Evolutionary conservation across 2,113 vertebrate genomes (phyloP).

Genomic region (Grantiella picta): DNA sequence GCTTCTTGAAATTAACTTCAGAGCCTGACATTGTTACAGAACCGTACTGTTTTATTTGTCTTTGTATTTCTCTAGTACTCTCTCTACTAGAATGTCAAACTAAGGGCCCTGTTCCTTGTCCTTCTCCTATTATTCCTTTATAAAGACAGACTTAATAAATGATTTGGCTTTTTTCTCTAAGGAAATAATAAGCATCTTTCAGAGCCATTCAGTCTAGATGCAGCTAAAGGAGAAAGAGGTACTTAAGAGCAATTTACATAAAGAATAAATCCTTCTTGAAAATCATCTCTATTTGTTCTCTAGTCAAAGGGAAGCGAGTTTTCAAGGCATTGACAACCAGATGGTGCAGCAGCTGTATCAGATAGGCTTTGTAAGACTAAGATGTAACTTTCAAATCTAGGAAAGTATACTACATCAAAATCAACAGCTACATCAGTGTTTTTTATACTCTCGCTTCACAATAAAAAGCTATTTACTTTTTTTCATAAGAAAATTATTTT

Average conservation of each 20-base stretch:
- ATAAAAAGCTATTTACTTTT: constrained; percentile 35
- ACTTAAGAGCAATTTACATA: constrained; percentile 61
- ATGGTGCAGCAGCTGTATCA: constrained; percentile 45
- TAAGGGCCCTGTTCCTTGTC: background rate
- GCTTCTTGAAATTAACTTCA: background rate
- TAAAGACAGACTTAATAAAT: constrained; percentile 26
- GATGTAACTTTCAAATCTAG: constrained; percentile 38
- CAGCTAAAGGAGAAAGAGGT: constrained; percentile 28
- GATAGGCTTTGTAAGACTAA: constrained; percentile 42
- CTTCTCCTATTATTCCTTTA: background rate
- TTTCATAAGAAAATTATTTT: background rate
- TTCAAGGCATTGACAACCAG: constrained; percentile 44
- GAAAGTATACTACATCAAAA: constrained; percentile 30
- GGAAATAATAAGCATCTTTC: constrained; percentile 32
- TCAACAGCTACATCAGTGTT: constrained; percentile 32
- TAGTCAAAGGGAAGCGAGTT: constrained; percentile 24
- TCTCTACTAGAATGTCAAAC: background rate
- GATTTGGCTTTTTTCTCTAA: background rate
- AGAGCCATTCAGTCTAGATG: constrained; percentile 11
- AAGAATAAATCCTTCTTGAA: constrained; percentile 55
- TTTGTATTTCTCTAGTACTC: background rate
- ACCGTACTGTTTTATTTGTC: background rate
- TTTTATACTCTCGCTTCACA: too few species aligned
- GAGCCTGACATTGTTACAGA: background rate
- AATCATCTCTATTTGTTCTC: constrained; percentile 63